Evolutionary conservation across 2,888 invertebrate species (phyloP), one percentile per base, ranked within the genome.

Genomic region (Sinohyriopsis cumingii): DNA sequence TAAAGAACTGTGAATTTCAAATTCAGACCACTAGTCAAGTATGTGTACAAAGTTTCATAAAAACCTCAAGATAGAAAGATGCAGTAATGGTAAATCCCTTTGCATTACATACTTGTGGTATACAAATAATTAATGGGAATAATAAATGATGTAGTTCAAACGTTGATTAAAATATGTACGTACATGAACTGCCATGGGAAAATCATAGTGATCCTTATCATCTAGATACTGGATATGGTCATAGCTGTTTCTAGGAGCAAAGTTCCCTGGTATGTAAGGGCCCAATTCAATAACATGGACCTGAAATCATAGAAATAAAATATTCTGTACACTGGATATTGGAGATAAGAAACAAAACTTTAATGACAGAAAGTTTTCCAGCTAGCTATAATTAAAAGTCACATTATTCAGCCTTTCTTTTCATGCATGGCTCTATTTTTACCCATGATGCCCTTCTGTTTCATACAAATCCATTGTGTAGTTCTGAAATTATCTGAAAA

Each of bases 271-370:
- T 62, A 86, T 82, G 81, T 90, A 88, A 1, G 90, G 90, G 4
- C 90, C 90, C 55, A 90, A 80, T 73, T 90, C 90, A 64, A 90
- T 87, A 62, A 89, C 86, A 85, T 90, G 89, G 20, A 90, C 83
- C 90, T 90, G 77, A 1, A 80, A 76, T 25, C 68, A 65, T 18
- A 59, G 45, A 45, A 45, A 33, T 33, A 33, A 33, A 33, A 45
- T 45, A 45, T 45, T 15, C 45, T 45, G 45, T 15, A 62, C 54
- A 67, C 18, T 22, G n/a, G 15, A 64, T 15, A 15, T 15, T 12
- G 45, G 45, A 15, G 45, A 33, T 33, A 33, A 33, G 33, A 9
- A 6, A 45, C 15, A 45, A 15, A 15, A 45, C 3, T 15, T 45
- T 45, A 45, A 12, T 12, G 12, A 45, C 45, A 45, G 3, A 45